Percentiles rank a stretch among this genome's conserved stretches.
Conservation (phyloP, 1,140 invertebrate genomes). For the Bombus turneri region DNA sequence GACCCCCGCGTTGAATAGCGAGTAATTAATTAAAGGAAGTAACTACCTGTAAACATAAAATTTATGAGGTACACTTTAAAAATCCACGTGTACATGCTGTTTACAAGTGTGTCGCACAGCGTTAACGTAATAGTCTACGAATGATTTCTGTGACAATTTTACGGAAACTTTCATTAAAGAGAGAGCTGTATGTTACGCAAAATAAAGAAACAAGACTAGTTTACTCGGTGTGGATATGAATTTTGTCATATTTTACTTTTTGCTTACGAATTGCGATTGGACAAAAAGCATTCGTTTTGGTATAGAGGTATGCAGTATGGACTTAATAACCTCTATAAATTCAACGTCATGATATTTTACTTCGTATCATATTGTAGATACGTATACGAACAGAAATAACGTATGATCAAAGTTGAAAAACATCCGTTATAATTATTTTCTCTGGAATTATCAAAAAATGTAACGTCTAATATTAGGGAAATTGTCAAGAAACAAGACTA, state of each 20-base stretch:
- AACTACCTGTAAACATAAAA: background rate
- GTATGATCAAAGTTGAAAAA: background rate
- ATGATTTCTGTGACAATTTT: background rate
- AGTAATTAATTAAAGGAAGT: background rate
- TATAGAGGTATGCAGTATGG: background rate
- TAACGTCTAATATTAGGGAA: background rate
- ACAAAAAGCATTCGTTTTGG: background rate
- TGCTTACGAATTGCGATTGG: background rate
- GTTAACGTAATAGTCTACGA: background rate
- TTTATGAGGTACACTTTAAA: background rate
- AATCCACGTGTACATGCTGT: background rate
- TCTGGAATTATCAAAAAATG: background rate
- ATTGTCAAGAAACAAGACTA: conserved; percentile 11
- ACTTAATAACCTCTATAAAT: background rate
- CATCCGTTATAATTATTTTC: background rate
- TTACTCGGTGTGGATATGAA: background rate
- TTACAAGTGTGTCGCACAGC: background rate
- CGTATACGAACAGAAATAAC: background rate
- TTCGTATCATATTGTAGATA: background rate
- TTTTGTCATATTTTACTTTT: background rate
- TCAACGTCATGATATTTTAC: background rate
- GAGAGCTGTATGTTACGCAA: background rate
- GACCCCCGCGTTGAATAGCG: background rate
- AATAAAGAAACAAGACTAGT: background rate
- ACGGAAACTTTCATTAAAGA: background rate